Percentiles rank a stretch among this genome's conserved stretches.
Evolutionary conservation across 2,797 vertebrate genomes (phyloP).

Genomic region (Cottoperca gobio): DNA sequence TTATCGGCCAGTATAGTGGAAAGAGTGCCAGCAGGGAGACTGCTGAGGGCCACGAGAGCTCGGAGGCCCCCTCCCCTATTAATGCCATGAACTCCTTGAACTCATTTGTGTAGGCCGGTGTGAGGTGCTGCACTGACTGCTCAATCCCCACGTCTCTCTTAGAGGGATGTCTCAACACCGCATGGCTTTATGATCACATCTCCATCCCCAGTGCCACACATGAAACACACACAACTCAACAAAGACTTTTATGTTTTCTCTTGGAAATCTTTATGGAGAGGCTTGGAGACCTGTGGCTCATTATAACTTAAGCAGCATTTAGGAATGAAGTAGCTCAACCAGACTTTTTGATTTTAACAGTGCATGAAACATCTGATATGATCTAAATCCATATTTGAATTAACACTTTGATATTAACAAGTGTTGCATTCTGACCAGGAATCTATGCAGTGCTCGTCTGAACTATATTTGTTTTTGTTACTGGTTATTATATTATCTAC

Average conservation of each 20-base stretch:
- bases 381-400: slow-evolving; percentile 60
- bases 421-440: slow-evolving; percentile 75
- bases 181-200: slow-evolving; percentile 70
- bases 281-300: slow-evolving; percentile 26
- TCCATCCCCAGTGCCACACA: slow-evolving; percentile 37
- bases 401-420: slow-evolving; percentile 75
- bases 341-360: slow-evolving; percentile 58
- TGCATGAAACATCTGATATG: slow-evolving; percentile 83
- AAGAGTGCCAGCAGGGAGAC: slow-evolving; percentile 93
- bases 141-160: slow-evolving; percentile 32
- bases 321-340: slow-evolving; percentile 39
- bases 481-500: slow-evolving; percentile 88
- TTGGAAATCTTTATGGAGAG: slow-evolving; percentile 29
- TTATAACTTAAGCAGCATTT: slow-evolving; percentile 25
- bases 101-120: slow-evolving; percentile 91
- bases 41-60: slow-evolving; percentile 95
- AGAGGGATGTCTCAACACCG: slow-evolving; percentile 51
- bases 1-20: slow-evolving; percentile 99
- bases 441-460: slow-evolving; percentile 84
- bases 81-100: slow-evolving; percentile 99
- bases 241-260: slow-evolving; percentile 22
- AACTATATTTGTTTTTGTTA: slow-evolving; percentile 84
- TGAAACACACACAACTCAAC: slow-evolving; percentile 26
- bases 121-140: slow-evolving; percentile 51
- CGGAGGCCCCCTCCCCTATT: slow-evolving; percentile 95